A percentile compares a stretch with the other conserved stretches of the same genome.
phyloP scores from a whole-genome alignment of 2,888 invertebrate species.

The Dasypogon diadema region DNA sequence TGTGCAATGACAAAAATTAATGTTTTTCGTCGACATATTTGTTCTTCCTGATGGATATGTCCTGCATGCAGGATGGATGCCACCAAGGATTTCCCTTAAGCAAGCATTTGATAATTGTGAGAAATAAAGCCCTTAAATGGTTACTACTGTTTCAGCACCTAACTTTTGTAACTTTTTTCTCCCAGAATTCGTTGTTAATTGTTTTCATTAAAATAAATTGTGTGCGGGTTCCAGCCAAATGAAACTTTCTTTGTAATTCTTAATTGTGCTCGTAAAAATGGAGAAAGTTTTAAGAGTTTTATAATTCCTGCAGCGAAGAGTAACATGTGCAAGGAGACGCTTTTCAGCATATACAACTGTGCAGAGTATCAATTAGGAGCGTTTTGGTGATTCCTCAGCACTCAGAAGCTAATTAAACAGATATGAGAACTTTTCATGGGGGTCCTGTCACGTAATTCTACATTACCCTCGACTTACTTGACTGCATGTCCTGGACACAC shows the following conservation, averaged over 20 bases:
- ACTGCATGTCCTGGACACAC: conserved; percentile 21
- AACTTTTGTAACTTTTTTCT: neutral
- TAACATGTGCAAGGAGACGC: conserved; percentile 1
- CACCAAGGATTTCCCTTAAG: too few relatives aligned
- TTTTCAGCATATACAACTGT: neutral
- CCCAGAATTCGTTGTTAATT: neutral
- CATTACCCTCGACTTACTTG: conserved; percentile 2
- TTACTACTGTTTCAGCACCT: neutral
- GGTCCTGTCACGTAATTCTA: conserved; percentile 15
- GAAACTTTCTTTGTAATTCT: neutral
- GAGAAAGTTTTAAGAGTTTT: neutral
- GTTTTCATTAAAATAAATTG: conserved; percentile 39
- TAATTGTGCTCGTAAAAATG: neutral
- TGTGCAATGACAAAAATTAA: too few relatives aligned
- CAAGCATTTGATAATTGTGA: too few relatives aligned
- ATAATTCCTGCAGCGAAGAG: neutral
- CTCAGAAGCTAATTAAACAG: conserved; percentile 22
- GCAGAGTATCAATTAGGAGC: conserved; percentile 16
- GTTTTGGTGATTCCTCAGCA: neutral
- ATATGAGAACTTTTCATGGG: conserved; percentile 3
- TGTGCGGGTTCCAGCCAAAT: neutral
- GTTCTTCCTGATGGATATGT: too few relatives aligned
- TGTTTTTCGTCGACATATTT: too few relatives aligned
- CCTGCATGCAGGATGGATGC: too few relatives aligned
- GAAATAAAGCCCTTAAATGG: too few relatives aligned